Evolutionary conservation across 2,797 vertebrate species (phyloP).

Genomic region (Characodon lateralis): DNA sequence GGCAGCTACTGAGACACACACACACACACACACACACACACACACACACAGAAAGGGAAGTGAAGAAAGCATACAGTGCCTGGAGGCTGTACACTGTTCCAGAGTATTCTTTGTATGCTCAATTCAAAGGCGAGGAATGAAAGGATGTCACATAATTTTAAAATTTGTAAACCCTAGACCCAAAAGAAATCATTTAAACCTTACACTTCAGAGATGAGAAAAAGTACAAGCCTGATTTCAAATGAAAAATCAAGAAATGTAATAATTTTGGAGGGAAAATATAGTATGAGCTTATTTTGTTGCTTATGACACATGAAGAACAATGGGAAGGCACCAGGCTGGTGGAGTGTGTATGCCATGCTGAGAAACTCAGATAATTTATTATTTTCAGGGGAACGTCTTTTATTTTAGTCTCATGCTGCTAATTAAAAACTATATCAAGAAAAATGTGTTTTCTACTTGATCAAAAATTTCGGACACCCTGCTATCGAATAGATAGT

Average conservation of each 20-base stretch:
- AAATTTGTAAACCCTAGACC: background rate
- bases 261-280: background rate
- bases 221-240: background rate
- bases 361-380: background rate
- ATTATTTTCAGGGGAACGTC: background rate
- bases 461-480: too few relatives aligned
- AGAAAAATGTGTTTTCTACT: too few relatives aligned
- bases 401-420: background rate
- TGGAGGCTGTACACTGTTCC: conserved; percentile 10
- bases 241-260: background rate
- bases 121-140: conserved; percentile 16
- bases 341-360: background rate
- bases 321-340: background rate
- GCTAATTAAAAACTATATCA: background rate
- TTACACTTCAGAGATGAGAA: background rate
- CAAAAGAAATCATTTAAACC: background rate
- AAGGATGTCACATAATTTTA: conserved; percentile 1
- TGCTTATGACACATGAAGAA: background rate
- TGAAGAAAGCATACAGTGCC: conserved; percentile 39
- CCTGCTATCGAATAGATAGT: too few relatives aligned
- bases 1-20: conserved; percentile 14
- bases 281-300: background rate
- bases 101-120: conserved; percentile 7
- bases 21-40: background rate
- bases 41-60: conserved; percentile 10